phyloP scores from a whole-genome alignment of 2,888 invertebrate genomes.

The Agriopis marginaria region DNA sequence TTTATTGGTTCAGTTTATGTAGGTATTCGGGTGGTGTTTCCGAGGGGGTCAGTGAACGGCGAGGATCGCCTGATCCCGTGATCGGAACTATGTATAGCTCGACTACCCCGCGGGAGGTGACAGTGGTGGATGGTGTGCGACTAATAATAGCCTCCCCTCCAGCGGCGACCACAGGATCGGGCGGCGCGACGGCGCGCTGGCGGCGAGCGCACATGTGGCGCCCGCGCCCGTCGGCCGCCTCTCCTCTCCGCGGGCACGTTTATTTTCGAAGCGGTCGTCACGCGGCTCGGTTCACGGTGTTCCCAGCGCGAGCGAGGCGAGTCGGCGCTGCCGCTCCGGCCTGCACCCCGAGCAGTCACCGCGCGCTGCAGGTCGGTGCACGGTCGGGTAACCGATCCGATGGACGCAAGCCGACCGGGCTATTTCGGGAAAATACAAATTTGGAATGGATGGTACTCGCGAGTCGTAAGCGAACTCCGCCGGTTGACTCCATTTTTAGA shows the following conservation, averaged over 20 bases:
- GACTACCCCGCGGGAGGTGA: constrained; percentile 85
- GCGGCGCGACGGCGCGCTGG: constrained; percentile 43
- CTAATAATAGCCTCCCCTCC: constrained; percentile 86
- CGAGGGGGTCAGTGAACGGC: constrained; percentile 81
- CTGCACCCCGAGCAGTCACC: constrained; percentile 67
- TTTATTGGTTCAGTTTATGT: constrained; percentile 19
- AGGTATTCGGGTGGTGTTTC: constrained; percentile 61
- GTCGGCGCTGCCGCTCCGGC: constrained; percentile 57
- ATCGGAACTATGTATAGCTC: constrained; percentile 83
- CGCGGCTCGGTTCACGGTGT: constrained; percentile 80
- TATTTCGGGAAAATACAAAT: constrained; percentile 95
- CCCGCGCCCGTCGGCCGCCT: constrained; percentile 59
- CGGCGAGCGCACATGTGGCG: constrained; percentile 79
- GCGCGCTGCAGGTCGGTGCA: constrained; percentile 81
- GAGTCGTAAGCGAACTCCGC: constrained; percentile 83
- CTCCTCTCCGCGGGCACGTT: constrained; percentile 73
- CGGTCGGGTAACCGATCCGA: constrained; percentile 85
- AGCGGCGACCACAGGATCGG: constrained; percentile 76
- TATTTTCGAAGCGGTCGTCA: constrained; percentile 84
- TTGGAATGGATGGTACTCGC: constrained; percentile 89
- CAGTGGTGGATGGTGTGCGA: constrained; percentile 84
- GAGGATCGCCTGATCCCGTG: constrained; percentile 81
- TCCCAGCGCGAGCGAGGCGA: constrained; percentile 68
- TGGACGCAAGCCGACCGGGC: constrained; percentile 83
- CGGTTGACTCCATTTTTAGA: constrained; percentile 86